Evolutionary conservation across 2,113 vertebrate genomes (phyloP).

Genomic region (Chionomys nivalis): DNA sequence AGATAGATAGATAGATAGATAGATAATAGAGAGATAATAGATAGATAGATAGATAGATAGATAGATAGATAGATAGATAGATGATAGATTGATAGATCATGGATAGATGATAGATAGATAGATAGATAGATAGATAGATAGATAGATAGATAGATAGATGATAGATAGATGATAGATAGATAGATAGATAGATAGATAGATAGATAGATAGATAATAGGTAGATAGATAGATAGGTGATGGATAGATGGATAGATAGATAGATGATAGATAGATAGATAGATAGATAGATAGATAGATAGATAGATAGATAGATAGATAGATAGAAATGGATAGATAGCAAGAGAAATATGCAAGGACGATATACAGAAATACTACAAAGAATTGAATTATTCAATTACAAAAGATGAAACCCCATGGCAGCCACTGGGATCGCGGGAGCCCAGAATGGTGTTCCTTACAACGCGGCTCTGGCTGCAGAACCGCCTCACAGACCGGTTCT

Average conservation of each 20-base stretch:
- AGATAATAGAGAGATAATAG: too few species aligned
- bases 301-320: not conserved
- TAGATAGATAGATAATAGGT: too few species aligned
- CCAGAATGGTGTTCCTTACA: constrained; percentile 91
- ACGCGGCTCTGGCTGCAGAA: constrained; percentile 88
- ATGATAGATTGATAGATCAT: not conserved
- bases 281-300: not conserved
- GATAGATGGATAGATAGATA: not conserved
- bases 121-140: not conserved
- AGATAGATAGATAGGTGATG: too few species aligned
- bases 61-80: too few species aligned
- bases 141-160: too few species aligned
- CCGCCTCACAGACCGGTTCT: constrained; percentile 92
- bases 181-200: not conserved
- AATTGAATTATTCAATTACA: not conserved
- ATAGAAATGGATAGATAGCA: not conserved
- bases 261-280: too few species aligned
- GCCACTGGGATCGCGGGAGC: accelerated
- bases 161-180: not conserved
- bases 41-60: too few species aligned
- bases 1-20: not conserved
- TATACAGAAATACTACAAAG: not conserved
- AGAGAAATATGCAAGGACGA: not conserved
- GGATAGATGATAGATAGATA: not conserved
- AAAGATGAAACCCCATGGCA: not conserved